Evolutionary conservation across 2,888 invertebrate genomes (phyloP), one percentile per base, ranked within the genome.

Genomic region (Gnatocerus cornutus): DNA sequence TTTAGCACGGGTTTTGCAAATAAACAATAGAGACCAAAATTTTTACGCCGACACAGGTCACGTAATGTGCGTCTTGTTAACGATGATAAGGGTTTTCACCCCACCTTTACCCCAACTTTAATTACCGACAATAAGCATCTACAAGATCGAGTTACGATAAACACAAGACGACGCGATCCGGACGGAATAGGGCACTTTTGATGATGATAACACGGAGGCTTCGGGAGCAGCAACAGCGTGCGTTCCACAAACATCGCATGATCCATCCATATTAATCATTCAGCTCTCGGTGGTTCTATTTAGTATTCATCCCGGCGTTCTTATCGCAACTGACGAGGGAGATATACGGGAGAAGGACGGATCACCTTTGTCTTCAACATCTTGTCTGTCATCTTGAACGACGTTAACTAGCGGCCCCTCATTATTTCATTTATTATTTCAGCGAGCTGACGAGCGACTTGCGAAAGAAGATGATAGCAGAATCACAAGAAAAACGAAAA

Each of bases 181-280:
- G 33, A n/a, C 68, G 52, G 53, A 61, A 68, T 55, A 52, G 48
- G 59, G 62, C 72, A 76, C 71, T 73, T 75, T 72, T 74, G 71
- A 70, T 74, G 71, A 70, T 74, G 73, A 74, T 74, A 71, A 64
- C 14, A 68, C 70, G 52, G 46, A 8, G n/a, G n/a, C n/a, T n/a
- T n/a, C n/a, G 2, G 39, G 50, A 30, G 52, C 50, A 52, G 52
- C 48, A 50, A 65, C 43, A 52, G 50, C 43, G 21, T 41, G 41
- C 43, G 37, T 53, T 66, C 59, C 69, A 63, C 73, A 71, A 72
- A 73, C 72, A 75, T 73, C 68, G 76, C 75, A 75, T 73, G 76
- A 77, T 73, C 77, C 78, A 74, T 78, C 78, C 78, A 80, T 82
- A 81, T 82, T 82, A 82, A 81, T 82, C 80, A 82, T 79, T 77